Base-by-base conservation (phyloP, 53 echinoderm and acorn worm genomes). In the Echinometra lucunter region DNA sequence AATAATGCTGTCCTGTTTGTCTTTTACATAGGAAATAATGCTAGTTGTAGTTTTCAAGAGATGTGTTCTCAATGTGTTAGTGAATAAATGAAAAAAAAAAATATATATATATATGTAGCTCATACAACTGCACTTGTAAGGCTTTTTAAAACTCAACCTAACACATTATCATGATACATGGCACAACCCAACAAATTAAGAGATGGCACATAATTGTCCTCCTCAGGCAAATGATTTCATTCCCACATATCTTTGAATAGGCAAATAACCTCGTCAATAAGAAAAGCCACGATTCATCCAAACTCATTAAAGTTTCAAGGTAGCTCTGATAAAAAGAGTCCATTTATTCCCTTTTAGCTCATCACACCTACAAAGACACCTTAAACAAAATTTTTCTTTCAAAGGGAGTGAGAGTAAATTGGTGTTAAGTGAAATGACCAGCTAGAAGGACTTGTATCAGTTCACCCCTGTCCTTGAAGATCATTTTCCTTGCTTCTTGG, bases 271-370 rank as follows among this genome's bases (percentile, higher is more conserved):
- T 47, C 28, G 49, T 28, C 28, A 49, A 45, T 30, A 15, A 28
- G 28, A 49, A 85, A 85, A 47, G n/a, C 49, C 15, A 10, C 12
- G 44, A 81, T 32, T 23, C 18, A 23, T 3, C 44, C 15, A 17
- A 44, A 81, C 81, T 81, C 81, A 81, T 81, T 28, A 85, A 85
- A n/a, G n/a, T 30, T 47, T 85, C 85, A 85, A 47, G 85, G 85
- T 11, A 49, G 49, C 49, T 47, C 15, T 12, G 2, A 85, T 30
- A 85, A 85, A 47, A 85, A 49, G 15, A 49, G 30, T 47, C 28
- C 28, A 85, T 85, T 85, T 85, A 85, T 28, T 47, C 85, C 9
- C 47, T n/a, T 85, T 81, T 85, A 85, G 45, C 85, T 85, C 45
- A 45, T 85, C 85, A 85, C 85, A 85, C 85, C 23, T 23, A 44